These are phyloP conservation scores for Mormoops blainvillei DNA, from an alignment of 2,113 vertebrate species.

Conservation along the genomic window DNA sequence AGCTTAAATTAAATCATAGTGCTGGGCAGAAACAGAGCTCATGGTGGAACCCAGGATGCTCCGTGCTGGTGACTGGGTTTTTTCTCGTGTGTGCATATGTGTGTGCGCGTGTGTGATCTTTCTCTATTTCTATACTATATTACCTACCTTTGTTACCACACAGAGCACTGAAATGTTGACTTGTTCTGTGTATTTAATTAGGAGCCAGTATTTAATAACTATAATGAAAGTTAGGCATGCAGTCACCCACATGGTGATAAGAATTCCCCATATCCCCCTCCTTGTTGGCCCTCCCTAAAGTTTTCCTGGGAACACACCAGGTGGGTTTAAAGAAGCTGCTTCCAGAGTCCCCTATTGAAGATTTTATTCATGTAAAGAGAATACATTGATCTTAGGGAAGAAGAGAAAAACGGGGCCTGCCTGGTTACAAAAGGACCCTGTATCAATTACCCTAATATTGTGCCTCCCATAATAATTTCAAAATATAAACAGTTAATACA, in stretches of 20 bases:
- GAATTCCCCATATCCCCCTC: not conserved
- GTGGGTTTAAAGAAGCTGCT: not conserved
- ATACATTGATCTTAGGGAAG: not conserved
- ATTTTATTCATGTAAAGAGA: not conserved
- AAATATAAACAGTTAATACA: not conserved
- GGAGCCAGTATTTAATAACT: not conserved
- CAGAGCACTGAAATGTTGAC: not conserved
- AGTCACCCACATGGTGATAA: not conserved
- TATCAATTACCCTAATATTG: not conserved
- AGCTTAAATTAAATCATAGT: not conserved
- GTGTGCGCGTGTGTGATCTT: not conserved
- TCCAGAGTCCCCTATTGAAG: not conserved
- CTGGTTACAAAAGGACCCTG: not conserved
- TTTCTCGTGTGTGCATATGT: not conserved
- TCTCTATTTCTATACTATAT: not conserved
- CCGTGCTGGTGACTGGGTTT: rapidly evolving
- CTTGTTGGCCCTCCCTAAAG: not conserved
- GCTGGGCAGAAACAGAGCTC: not conserved
- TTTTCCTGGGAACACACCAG: not conserved
- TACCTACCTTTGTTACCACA: not conserved
- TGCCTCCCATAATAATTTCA: not conserved
- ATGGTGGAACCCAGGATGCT: not conserved
- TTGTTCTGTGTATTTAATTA: not conserved
- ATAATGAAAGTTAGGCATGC: not conserved
- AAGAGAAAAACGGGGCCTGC: not conserved